Evolutionary conservation across 1,140 invertebrate genomes (phyloP), one percentile per base, ranked within the genome.

Genomic region (Rhopalosiphum padi): DNA sequence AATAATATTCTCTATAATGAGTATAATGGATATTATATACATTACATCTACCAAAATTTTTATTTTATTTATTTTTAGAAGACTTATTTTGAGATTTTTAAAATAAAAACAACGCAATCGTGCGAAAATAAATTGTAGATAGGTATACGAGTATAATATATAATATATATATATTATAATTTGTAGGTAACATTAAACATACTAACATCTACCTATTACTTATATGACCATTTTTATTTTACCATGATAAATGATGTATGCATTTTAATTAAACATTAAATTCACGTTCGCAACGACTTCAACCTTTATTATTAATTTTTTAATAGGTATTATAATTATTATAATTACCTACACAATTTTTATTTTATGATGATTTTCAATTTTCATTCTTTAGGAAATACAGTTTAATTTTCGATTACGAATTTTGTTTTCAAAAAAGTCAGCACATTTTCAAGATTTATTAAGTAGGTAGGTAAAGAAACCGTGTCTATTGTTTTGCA

Each of bases 241-340:
- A n/a, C 5, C 30, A 5, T n/a, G 30, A 68, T n/a, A n/a, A 41
- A 41, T 41, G 41, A 41, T 15, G 30, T 68, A 68, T n/a, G 30
- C 11, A 18, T n/a, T 18, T 68, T 68, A n/a, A 68, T n/a, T n/a
- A 77, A 77, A 5, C 0, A 18, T 68, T 68, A 15, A 68, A 77
- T n/a, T 0, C 15, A 77, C 15, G 15, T 4, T 11, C 30, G 30
- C 3, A 2, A n/a, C 0, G 4, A 0, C 2, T 9, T n/a, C 4
- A 21, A 77, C 15, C 18, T 77, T 77, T 18, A 77, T 77, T 35
- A 77, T n/a, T 77, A 1, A 77, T 18, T 77, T 77, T 68, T 30
- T 68, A 30, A 68, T 25, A 68, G 15, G 15, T 7, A 60, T 37
- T 30, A 60, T 55, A 23, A 23, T 8, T 22, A 53, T 53, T 53